These are phyloP conservation scores for Vulpes ferrilata DNA, from an alignment of 2,113 vertebrate genomes.

Conservation along the genomic window DNA sequence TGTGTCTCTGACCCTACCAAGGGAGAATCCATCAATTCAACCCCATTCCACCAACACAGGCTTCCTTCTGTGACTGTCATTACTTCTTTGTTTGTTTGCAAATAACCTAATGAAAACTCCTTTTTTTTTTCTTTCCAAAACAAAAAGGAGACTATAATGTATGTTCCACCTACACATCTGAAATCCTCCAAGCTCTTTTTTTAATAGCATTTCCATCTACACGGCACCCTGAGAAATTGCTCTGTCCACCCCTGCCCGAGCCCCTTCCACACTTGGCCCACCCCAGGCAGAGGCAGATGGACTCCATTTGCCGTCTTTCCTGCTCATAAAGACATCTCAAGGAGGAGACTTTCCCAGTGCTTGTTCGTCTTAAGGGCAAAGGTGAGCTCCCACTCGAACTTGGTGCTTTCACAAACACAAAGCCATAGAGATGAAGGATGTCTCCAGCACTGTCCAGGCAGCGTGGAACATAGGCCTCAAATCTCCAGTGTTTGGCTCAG, in stretches of 20 bases:
- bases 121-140: neutral
- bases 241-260: neutral
- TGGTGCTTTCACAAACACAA: neutral
- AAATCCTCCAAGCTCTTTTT: neutral
- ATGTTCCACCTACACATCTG: accelerated
- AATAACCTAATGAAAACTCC: neutral
- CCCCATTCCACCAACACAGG: accelerated
- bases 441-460: neutral
- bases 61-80: accelerated
- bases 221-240: accelerated
- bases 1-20: accelerated
- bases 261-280: accelerated
- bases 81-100: neutral
- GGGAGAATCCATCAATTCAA: accelerated
- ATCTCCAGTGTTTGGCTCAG: neutral
- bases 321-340: accelerated
- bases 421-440: accelerated
- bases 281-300: neutral
- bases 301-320: accelerated
- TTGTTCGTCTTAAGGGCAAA: neutral
- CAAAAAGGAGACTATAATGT: neutral
- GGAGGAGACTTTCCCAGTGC: accelerated
- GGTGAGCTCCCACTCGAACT: neutral
- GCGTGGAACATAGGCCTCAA: neutral
- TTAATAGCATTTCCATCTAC: accelerated